A percentile compares a stretch with the other conserved stretches of the same genome.
phyloP scores from a whole-genome alignment of 2,113 vertebrate genomes.

The Henicopernis longicauda region DNA sequence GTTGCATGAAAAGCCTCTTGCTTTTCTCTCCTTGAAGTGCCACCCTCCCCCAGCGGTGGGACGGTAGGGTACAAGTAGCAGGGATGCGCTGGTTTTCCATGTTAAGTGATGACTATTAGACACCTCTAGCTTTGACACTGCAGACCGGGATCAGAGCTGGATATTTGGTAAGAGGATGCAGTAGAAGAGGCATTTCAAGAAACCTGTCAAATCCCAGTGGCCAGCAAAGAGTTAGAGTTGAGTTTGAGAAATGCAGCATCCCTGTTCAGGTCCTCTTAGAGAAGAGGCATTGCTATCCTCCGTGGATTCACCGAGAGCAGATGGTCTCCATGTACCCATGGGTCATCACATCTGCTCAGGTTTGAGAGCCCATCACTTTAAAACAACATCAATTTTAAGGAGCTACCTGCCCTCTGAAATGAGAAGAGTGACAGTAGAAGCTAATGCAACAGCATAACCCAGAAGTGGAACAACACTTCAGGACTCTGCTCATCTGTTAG shows the following conservation, averaged over 20 bases:
- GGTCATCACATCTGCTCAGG: not conserved
- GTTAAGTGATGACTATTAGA: no score
- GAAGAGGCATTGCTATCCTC: no score
- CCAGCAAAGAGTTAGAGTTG: not conserved
- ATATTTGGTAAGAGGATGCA: rapidly evolving
- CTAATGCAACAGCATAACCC: not conserved
- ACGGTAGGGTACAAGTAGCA: not conserved
- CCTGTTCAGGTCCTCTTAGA: not conserved
- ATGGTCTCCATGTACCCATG: not conserved
- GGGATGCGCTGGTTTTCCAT: not conserved
- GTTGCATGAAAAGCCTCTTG: not conserved
- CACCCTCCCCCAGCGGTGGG: not conserved
- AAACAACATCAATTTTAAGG: not conserved
- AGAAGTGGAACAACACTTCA: rapidly evolving
- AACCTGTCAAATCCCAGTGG: rapidly evolving
- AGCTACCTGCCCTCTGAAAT: not conserved
- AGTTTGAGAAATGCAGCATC: not conserved
- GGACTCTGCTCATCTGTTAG: rapidly evolving
- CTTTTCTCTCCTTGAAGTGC: not conserved
- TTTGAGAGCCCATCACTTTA: not conserved
- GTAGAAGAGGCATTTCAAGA: not conserved
- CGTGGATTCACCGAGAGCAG: rapidly evolving
- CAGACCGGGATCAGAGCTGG: not conserved
- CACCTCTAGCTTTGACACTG: not conserved
- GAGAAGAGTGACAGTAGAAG: not conserved